These are phyloP conservation scores for Graptemys geographica DNA, from an alignment of 2,797 vertebrate genomes.

Conservation along the genomic window DNA sequence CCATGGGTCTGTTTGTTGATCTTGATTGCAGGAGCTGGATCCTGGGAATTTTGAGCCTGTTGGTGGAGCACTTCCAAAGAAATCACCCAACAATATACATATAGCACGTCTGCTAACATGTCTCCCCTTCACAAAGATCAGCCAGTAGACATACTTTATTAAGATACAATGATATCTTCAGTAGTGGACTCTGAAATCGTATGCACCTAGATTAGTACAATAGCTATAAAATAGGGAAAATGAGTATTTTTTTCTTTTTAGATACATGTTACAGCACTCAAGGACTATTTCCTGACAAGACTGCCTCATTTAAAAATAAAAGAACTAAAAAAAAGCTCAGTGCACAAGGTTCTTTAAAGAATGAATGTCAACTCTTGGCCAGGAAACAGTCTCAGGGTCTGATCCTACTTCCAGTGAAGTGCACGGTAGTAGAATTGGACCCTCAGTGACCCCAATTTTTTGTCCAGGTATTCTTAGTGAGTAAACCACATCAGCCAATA, in stretches of 20 bases:
- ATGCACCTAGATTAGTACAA: not conserved
- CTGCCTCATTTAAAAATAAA: not conserved
- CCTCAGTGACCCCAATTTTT: not conserved
- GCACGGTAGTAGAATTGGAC: not conserved
- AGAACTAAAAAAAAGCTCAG: not conserved
- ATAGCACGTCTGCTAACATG: not conserved
- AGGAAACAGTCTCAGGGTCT: not conserved
- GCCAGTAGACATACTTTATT: not conserved
- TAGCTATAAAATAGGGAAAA: not conserved
- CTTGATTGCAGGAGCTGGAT: not conserved
- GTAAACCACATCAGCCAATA: slow-evolving; percentile 1
- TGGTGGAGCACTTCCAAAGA: not conserved
- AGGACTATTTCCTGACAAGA: not conserved
- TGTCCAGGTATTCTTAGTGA: not conserved
- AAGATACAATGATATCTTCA: not conserved
- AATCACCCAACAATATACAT: not conserved
- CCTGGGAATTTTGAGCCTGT: not conserved
- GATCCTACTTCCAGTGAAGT: not conserved
- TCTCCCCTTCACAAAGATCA: not conserved
- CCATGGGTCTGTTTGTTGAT: not conserved
- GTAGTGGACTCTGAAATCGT: not conserved
- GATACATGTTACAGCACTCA: not conserved
- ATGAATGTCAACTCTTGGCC: not conserved
- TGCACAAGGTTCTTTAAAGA: not conserved
- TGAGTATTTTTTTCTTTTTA: not conserved